These are phyloP conservation scores for Chaetodon trifascialis DNA, from an alignment of 2,113 vertebrate species.

Conservation along the genomic window DNA sequence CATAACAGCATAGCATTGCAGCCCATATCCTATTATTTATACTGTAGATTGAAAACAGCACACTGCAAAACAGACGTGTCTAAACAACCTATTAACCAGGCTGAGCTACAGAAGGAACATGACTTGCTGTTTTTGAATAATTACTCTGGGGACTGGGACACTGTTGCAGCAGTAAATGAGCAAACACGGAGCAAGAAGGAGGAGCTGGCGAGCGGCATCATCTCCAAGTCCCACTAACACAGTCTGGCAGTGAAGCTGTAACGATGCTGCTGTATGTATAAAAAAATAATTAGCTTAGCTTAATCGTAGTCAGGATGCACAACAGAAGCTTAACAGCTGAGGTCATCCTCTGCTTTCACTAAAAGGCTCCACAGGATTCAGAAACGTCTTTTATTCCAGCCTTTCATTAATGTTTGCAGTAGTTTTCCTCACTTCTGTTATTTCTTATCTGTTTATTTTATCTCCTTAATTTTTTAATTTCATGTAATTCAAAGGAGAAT, in stretches of 20 bases:
- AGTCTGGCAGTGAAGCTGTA: neutral
- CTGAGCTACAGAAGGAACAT: neutral
- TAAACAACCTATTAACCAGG: neutral
- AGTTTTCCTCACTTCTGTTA: neutral
- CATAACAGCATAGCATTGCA: neutral
- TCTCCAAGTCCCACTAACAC: neutral
- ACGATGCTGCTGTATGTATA: neutral
- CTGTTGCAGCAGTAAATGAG: neutral
- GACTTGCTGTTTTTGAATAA: neutral
- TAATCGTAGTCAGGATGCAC: conserved; percentile 1
- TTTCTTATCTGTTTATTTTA: neutral
- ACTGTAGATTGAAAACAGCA: neutral
- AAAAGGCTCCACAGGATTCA: neutral
- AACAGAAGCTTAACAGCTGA: neutral
- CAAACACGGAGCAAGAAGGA: neutral
- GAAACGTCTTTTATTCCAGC: neutral
- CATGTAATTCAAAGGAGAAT: neutral
- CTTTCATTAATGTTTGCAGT: neutral
- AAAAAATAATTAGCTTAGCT: neutral
- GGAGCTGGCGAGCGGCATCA: neutral
- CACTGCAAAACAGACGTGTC: neutral
- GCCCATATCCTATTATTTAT: neutral
- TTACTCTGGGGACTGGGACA: conserved; percentile 3
- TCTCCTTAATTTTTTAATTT: neutral
- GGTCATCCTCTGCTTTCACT: neutral